These are phyloP conservation scores for mouse (Mus musculus) DNA, from an alignment of 2,113 vertebrate genomes.

Conservation along the genomic window GRCm39 chr8:121077501-121078000, in stretches of 20 bases:
- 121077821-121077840: no score
- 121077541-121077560: neutral
- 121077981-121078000: neutral
- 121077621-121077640: neutral
- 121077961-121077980: neutral
- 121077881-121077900: no score
- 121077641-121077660: neutral
- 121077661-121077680: neutral
- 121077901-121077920: neutral
- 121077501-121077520: neutral
- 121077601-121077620: neutral
- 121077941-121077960: neutral
- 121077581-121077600: neutral
- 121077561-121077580: neutral
- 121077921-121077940: neutral
- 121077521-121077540: neutral
- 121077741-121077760: no score
- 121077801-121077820: no score
- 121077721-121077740: no score
- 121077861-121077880: neutral
- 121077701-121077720: no score
- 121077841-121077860: no score
- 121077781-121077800: no score
- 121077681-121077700: no score
- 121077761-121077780: no score